Evolutionary conservation across 2,797 vertebrate species (phyloP).

Genomic region (Pseudochaenichthys georgianus): DNA sequence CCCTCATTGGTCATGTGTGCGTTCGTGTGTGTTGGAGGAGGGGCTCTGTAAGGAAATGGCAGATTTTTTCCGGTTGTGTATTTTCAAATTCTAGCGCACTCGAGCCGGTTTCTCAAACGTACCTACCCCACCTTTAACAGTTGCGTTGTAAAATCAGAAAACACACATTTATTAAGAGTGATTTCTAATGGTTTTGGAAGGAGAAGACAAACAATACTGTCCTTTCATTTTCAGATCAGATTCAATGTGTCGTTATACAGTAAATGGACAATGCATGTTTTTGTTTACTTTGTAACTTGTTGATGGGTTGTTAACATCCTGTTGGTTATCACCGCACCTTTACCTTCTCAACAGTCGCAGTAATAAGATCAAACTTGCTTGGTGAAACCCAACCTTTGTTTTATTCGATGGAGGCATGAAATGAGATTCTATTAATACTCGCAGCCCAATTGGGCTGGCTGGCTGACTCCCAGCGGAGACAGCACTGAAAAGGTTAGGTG

Average conservation of each 20-base stretch:
- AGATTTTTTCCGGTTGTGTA: too few relatives aligned
- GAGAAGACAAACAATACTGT: background rate
- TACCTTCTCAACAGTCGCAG: slow-evolving; percentile 75
- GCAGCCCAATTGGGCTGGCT: slow-evolving; percentile 81
- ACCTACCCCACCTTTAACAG: background rate
- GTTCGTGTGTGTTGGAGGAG: too few relatives aligned
- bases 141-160: background rate
- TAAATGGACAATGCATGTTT: background rate
- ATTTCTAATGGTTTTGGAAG: background rate
- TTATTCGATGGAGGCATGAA: slow-evolving; percentile 85
- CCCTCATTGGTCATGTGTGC: too few relatives aligned
- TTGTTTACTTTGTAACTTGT: slow-evolving; percentile 28
- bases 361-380: slow-evolving; percentile 85
- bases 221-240: background rate
- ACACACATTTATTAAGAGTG: background rate
- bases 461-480: slow-evolving; percentile 82
- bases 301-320: slow-evolving; percentile 25
- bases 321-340: slow-evolving; percentile 37
- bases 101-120: too few relatives aligned
- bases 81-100: too few relatives aligned
- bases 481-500: slow-evolving; percentile 87
- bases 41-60: too few relatives aligned
- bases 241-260: background rate
- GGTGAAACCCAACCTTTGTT: slow-evolving; percentile 87
- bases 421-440: slow-evolving; percentile 88